Evolutionary conservation across 2,797 vertebrate genomes (phyloP), one percentile per base, ranked within the genome.

Genomic region (Aselliscus stoliczkanus): DNA sequence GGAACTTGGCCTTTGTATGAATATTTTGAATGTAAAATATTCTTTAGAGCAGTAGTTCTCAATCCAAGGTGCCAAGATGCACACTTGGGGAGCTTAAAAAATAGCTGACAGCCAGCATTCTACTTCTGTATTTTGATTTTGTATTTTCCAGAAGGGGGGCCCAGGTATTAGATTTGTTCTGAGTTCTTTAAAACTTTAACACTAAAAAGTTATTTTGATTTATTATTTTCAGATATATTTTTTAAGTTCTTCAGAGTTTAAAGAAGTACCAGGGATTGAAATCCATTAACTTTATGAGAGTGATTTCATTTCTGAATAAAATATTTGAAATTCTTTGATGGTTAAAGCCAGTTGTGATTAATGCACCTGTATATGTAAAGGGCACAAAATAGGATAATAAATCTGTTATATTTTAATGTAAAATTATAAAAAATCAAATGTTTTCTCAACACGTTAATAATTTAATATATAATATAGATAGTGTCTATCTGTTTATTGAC

Each of bases 21-120:
- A 89, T 95, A 96, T 91, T 97, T 97, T 79, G 87, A 93, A 94
- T 92, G 54, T 76, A 87, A 88, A 92, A 67, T 65, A 93, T 96
- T 95, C 81, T 88, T 95, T 73, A 69, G 81, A 39, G 25, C 69
- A 42, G 5, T 23, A 12, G 14, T 79, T 86, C 64, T 80, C 44
- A 18, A 50, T 70, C 25, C 25, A 86, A 76, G 29, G 80, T 79
- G 42, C 77, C 62, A 85, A 67, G 13, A 62, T 62, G 69, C 60
- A 72, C 15, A 80, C 42, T 75, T 56, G 23, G 47, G 37, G 23
- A 87, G 31, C 69, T 56, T 42, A 21, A 72, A 64, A 54, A 76
- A 67, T 20, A 62, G n/a, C 62, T 87, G 60, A 70, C 58, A 18
- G 15, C 42, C 34, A 47, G 13, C 1, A 25, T 60, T 90, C 13